Base-by-base conservation (phyloP, 2,888 invertebrate genomes). In the Cepaea hortensis region DNA sequence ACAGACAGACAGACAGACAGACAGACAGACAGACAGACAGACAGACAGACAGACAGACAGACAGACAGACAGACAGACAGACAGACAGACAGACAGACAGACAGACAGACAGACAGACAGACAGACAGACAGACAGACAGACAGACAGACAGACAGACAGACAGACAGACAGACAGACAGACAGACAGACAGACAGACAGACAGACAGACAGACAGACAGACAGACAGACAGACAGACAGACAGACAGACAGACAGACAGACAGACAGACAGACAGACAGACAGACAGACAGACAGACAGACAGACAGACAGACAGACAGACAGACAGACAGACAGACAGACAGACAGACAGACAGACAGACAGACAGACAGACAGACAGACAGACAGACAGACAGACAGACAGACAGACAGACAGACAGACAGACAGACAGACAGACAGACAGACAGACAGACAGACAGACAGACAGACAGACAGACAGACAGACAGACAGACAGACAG, bases 321-420 rank as follows among this genome's bases (percentile, higher is more conserved):
- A 82, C 68, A 70, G 82, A 82, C 46, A 68, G 72, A 72, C 35
- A 70, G 82, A 82, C 70, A 82, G 81, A 65, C 50, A 65, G 62
- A 81, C 61, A 7, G 81, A 81, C n/a, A 81, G 65, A 65, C 23
- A 77, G 76, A 77, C 20, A 77, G 76, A 77, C 20, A 73, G 79
- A 85, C 65, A 85, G 70, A 85, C 46, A 85, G 70, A 85, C 35
- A 85, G 80, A 80, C 70, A 81, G 68, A 72, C n/a, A 85, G 72
- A 85, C 65, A 68, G 50, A 86, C 35, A 46, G 82, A 72, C 82
- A 62, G 81, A 81, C 81, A 23, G 82, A 82, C 82, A 75, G 84
- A 84, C 23, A 70, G 82, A 82, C 70, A 82, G 70, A 82, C 68
- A 70, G 82, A 82, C 46, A 68, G 72, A 72, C 35, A 70, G 82